Conservation (phyloP, 2,888 invertebrate genomes). For the Listrodromus nycthemerus region DNA sequence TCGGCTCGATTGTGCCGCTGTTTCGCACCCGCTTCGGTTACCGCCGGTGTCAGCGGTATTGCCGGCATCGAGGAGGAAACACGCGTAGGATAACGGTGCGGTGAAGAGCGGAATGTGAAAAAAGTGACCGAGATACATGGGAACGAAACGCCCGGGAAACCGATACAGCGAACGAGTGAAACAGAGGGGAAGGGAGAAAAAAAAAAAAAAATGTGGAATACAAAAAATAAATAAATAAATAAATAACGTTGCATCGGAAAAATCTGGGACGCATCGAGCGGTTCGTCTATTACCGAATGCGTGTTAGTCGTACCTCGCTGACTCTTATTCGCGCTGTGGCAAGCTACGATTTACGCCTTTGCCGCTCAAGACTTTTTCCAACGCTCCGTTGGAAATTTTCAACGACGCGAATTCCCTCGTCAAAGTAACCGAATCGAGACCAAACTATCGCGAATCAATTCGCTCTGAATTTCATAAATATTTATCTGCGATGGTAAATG, state of each 20-base stretch:
- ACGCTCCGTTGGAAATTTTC: not conserved
- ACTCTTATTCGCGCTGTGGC: slow-evolving; percentile 6
- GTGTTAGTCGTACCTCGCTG: slow-evolving; percentile 20
- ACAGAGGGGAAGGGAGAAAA: slow-evolving; percentile 13
- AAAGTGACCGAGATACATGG: not conserved
- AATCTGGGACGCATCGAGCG: slow-evolving; percentile 12
- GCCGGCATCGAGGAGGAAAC: slow-evolving; percentile 30
- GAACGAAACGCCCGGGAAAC: not conserved
- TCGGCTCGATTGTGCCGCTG: slow-evolving; percentile 22
- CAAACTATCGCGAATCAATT: not conserved
- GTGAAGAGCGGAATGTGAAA: not conserved
- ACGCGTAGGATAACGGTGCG: slow-evolving; percentile 10
- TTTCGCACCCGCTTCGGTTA: not conserved
- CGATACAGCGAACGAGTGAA: not conserved
- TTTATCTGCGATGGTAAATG: too few relatives aligned
- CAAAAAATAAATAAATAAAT: slow-evolving; percentile 1
- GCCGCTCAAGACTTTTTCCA: not conserved
- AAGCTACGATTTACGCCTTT: not conserved
- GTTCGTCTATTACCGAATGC: slow-evolving; percentile 20
- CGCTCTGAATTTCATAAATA: not conserved
- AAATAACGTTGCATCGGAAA: not conserved
- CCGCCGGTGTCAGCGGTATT: slow-evolving; percentile 6
- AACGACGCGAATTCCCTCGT: not conserved
- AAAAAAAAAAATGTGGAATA: slow-evolving; percentile 2
- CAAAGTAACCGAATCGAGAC: not conserved